These are phyloP conservation scores for Sarcophaga peregrina DNA, from an alignment of 1,140 invertebrate genomes.

Conservation along the genomic window DNA sequence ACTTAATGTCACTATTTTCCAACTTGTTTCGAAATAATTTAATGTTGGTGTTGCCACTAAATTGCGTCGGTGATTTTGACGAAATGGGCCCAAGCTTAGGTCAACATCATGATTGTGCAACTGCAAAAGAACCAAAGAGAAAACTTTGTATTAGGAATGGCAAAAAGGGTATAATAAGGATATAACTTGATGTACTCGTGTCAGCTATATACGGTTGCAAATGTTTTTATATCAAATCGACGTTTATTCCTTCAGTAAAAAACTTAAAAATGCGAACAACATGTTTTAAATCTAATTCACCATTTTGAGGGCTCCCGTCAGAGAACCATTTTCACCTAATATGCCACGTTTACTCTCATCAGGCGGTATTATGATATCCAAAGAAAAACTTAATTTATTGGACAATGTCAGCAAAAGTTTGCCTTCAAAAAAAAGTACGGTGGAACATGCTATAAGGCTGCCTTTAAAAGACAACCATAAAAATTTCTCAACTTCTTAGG, in stretches of 20 bases:
- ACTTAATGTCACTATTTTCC: neutral
- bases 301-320: conserved; percentile 50
- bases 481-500: conserved; percentile 57
- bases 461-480: conserved; percentile 52
- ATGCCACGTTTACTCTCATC: conserved; percentile 25
- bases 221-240: too few species aligned
- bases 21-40: conserved; percentile 6
- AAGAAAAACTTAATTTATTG: conserved; percentile 26
- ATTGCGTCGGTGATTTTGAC: neutral
- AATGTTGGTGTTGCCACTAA: neutral
- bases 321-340: conserved; percentile 49
- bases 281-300: too few species aligned
- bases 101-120: conserved; percentile 18
- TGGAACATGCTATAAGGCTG: conserved; percentile 52
- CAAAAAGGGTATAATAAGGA: too few species aligned
- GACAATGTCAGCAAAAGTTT: conserved; percentile 51
- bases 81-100: conserved; percentile 38
- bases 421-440: conserved; percentile 60
- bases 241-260: too few species aligned
- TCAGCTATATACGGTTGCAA: too few species aligned
- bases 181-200: neutral
- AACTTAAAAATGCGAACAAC: too few species aligned
- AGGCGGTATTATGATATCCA: conserved; percentile 38
- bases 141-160: too few species aligned
- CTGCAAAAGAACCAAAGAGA: conserved; percentile 25